Percentiles rank a stretch among this genome's conserved stretches.
Evolutionary conservation across 2,888 invertebrate species (phyloP).

Genomic region (Brachypterus glaber): DNA sequence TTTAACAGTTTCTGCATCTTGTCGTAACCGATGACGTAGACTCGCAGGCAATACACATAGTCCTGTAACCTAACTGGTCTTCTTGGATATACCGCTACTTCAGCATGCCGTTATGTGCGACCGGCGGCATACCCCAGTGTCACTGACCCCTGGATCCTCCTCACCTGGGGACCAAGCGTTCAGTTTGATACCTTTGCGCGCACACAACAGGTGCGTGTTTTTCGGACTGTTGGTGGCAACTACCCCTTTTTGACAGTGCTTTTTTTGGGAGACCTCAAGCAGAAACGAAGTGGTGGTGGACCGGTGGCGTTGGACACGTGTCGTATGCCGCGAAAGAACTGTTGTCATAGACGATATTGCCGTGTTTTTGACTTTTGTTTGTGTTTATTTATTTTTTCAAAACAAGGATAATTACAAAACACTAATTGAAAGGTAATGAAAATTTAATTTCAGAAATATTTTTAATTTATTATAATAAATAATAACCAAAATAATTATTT

Average conservation of each 20-base stretch:
- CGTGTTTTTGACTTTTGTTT: too few species aligned
- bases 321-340: too few species aligned
- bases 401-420: too few species aligned
- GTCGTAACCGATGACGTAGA: slow-evolving; percentile 19
- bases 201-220: slow-evolving; percentile 39
- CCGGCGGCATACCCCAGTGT: slow-evolving; percentile 31
- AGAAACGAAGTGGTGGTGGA: too few species aligned
- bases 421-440: too few species aligned
- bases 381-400: too few species aligned
- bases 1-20: slow-evolving; percentile 17
- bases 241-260: slow-evolving; percentile 1
- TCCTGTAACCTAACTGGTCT: slow-evolving; percentile 43
- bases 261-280: too few species aligned
- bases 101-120: slow-evolving; percentile 36
- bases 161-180: slow-evolving; percentile 37
- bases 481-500: too few species aligned
- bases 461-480: too few species aligned
- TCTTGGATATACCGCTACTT: slow-evolving; percentile 40
- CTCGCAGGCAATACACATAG: slow-evolving; percentile 38
- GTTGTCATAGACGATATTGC: too few species aligned
- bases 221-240: not conserved
- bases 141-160: slow-evolving; percentile 40
- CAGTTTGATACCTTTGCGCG: slow-evolving; percentile 39
- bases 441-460: too few species aligned
- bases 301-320: too few species aligned